These are phyloP conservation scores for Psilopsiagon aurifrons DNA, from an alignment of 2,113 vertebrate genomes.

Conservation along the genomic window DNA sequence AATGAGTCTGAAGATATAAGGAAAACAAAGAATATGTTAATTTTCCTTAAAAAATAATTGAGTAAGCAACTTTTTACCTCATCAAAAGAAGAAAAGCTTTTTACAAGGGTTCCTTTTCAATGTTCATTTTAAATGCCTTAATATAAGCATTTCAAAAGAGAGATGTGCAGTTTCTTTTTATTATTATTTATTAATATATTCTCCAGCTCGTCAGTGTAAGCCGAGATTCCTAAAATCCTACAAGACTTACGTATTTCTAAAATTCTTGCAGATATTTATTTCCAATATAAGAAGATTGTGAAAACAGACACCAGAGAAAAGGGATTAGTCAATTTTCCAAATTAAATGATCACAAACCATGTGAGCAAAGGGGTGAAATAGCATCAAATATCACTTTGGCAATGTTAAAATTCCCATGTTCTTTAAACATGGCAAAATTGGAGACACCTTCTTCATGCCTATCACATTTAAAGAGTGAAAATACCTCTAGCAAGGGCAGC, in stretches of 20 bases:
- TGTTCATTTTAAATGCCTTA: neutral
- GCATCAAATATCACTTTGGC: neutral
- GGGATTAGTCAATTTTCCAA: neutral
- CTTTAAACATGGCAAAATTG: neutral
- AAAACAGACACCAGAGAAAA: neutral
- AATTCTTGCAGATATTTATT: neutral
- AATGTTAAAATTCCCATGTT: neutral
- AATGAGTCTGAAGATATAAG: neutral
- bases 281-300: neutral
- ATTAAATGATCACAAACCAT: neutral
- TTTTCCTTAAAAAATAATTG: neutral
- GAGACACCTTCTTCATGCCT: neutral
- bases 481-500: neutral
- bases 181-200: neutral
- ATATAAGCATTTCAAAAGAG: slow-evolving; percentile 3
- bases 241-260: neutral
- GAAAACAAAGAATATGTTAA: neutral
- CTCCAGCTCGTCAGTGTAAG: neutral
- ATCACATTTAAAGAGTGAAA: neutral
- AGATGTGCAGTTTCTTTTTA: neutral
- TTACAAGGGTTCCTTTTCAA: neutral
- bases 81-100: neutral
- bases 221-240: neutral
- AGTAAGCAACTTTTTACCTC: neutral
- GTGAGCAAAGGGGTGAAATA: neutral